Base-by-base conservation (phyloP, 2,797 vertebrate species). In the Selene dorsalis region DNA sequence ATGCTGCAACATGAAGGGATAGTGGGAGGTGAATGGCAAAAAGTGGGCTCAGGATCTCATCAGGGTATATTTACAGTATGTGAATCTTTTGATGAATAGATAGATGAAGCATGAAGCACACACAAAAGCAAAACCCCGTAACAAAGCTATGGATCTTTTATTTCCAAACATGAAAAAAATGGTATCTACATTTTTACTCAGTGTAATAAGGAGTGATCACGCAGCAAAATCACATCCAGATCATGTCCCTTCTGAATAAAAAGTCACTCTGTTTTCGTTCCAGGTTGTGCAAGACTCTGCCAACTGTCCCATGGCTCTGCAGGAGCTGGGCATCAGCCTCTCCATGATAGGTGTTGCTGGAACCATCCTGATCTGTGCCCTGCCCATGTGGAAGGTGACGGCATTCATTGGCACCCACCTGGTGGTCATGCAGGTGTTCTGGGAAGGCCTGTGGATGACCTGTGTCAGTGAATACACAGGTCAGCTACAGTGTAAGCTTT, bases 361-460 rank as follows among this genome's bases (percentile, higher is more conserved):
- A 43, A 92, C 93, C 89, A 95, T 97, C 91, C 86, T 97, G 72
- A 95, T 95, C 89, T 97, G 96, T 0, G 95, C 94, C 0, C 90
- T 97, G 87, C 96, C 96, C 84, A 96, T 95, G 95, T 96, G 96
- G 96, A 96, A 94, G 91, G 95, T 97, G 84, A 97, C 96, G 0
- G 95, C 96, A 0, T 96, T 96, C 91, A 95, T 96, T 0, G 96
- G 96, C 77, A 95, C 95, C 68, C 96, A 95, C 70, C 94, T 96
- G 26, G 94, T 96, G 82, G 95, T 95, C 84, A 95, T 96, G 62
- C 96, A 97, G 94, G 95, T 96, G 65, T 96, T 96, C 93, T 96
- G 95, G 95, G 96, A 97, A 43, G 96, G 96, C 38, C 76, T 97
- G 84, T 97, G 96, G 96, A 96, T 96, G 96, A 96, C 93, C 72